A percentile compares a stretch with the other conserved stretches of the same genome.
Evolutionary conservation across 2,888 invertebrate species (phyloP).

Genomic region (Drosophila mimica): DNA sequence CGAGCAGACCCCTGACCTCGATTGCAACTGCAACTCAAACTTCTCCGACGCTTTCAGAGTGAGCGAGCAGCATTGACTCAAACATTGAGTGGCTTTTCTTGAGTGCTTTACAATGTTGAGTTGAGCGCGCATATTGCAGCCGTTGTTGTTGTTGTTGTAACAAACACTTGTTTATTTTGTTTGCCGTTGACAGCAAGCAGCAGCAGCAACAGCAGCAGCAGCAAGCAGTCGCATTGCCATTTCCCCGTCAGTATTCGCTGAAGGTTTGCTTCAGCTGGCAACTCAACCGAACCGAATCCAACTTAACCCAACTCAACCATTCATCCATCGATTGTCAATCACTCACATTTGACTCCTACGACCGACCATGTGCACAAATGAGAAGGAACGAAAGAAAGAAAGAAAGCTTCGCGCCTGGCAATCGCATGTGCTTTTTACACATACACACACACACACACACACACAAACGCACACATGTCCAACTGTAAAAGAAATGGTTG

Average conservation of each 20-base stretch:
- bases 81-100: conserved; percentile 32
- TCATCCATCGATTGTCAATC: conserved; percentile 82
- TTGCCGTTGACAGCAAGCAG: conserved; percentile 16
- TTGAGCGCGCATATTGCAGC: conserved; percentile 16
- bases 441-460: conserved; percentile 17
- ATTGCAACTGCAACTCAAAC: conserved; percentile 73
- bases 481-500: conserved; percentile 66
- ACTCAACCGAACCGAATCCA: background rate
- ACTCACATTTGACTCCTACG: conserved; percentile 56
- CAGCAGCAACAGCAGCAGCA: background rate
- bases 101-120: conserved; percentile 21
- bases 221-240: conserved; percentile 26
- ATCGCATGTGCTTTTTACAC: conserved; percentile 37
- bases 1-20: conserved; percentile 55
- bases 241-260: conserved; percentile 36
- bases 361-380: conserved; percentile 65
- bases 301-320: conserved; percentile 12
- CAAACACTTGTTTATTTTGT: conserved; percentile 63
- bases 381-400: conserved; percentile 58
- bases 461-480: conserved; percentile 41
- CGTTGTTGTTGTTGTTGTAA: conserved; percentile 23
- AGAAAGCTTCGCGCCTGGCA: conserved; percentile 40
- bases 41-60: conserved; percentile 47
- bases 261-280: conserved; percentile 1
- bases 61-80: conserved; percentile 27